phyloP scores from a whole-genome alignment of 2,113 vertebrate genomes.

The Uria aalge region DNA sequence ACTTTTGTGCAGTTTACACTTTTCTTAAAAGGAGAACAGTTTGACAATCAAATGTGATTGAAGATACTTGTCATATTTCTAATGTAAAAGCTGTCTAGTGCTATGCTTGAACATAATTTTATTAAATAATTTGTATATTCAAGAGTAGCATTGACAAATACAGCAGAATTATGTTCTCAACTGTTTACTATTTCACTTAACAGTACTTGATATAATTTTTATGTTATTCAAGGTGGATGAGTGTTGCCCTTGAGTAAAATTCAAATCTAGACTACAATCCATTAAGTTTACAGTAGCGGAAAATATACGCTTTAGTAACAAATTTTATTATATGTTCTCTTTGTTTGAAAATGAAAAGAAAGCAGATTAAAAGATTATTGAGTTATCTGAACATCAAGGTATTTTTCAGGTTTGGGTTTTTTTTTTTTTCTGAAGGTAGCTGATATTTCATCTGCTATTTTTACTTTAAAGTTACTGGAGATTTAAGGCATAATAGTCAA shows the following conservation, averaged over 20 bases:
- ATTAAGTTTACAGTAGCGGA: neutral
- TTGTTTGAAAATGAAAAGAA: neutral
- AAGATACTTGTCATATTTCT: neutral
- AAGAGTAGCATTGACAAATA: neutral
- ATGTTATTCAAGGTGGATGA: neutral
- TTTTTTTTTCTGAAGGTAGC: neutral
- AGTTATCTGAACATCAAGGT: neutral
- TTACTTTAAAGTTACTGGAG: neutral
- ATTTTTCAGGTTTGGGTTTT: neutral
- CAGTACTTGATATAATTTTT: neutral
- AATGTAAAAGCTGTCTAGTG: neutral
- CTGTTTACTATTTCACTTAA: neutral
- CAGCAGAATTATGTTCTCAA: neutral
- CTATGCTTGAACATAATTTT: neutral
- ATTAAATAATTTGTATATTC: neutral
- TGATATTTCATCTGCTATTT: neutral
- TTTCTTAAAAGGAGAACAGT: neutral
- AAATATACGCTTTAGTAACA: neutral
- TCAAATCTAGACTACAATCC: neutral
- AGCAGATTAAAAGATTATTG: neutral
- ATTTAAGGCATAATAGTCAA: neutral
- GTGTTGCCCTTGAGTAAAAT: neutral
- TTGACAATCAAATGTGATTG: neutral
- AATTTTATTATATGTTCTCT: neutral
- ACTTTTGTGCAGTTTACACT: neutral